These are phyloP conservation scores for Ruditapes philippinarum DNA, from an alignment of 1,140 invertebrate species.

Conservation along the genomic window DNA sequence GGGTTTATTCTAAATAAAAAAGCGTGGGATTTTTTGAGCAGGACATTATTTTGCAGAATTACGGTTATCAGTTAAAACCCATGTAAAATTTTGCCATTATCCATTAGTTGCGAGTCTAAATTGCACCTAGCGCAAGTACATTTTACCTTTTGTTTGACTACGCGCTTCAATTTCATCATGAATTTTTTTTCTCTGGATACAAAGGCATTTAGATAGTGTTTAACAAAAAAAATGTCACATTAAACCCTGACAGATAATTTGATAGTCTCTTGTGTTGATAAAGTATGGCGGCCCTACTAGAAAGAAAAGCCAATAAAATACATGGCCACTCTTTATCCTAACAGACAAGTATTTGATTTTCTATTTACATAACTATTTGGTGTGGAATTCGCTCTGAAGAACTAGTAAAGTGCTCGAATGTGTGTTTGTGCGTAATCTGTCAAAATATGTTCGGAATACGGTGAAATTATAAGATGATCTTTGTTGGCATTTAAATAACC, in stretches of 20 bases:
- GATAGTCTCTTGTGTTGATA: background rate
- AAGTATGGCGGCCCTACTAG: background rate
- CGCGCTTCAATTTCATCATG: background rate
- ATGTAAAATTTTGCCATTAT: background rate
- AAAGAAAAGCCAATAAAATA: slow-evolving; percentile 31
- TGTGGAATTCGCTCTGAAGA: background rate
- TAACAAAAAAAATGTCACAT: slow-evolving; percentile 6
- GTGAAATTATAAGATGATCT: background rate
- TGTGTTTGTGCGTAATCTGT: background rate
- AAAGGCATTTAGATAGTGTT: slow-evolving; percentile 3
- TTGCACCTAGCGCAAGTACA: no score
- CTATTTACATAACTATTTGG: slow-evolving; percentile 43
- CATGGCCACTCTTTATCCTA: background rate
- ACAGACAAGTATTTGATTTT: slow-evolving; percentile 54
- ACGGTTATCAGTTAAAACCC: background rate
- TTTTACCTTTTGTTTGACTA: no score
- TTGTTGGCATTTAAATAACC: no score
- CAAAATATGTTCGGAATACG: background rate
- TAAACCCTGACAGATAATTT: slow-evolving; percentile 17
- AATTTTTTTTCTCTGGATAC: slow-evolving; percentile 18
- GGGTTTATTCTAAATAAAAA: no score
- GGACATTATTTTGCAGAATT: background rate
- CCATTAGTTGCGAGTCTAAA: background rate
- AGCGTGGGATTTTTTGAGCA: no score
- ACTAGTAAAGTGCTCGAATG: background rate